Evolutionary conservation across 2,113 vertebrate genomes (phyloP).

Genomic region (Tympanuchus pallidicinctus): DNA sequence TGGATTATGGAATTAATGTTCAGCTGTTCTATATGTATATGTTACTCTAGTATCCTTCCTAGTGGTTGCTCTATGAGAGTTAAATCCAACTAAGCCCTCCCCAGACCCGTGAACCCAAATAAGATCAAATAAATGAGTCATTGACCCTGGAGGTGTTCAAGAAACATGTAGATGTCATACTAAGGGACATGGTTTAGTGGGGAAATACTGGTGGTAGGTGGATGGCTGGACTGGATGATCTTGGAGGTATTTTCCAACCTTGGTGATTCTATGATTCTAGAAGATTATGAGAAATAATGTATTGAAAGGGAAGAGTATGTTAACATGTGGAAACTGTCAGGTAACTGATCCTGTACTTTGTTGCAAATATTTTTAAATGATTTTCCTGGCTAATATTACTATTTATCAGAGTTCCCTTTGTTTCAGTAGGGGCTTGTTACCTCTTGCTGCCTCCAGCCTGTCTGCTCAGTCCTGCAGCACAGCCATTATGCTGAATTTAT

Average conservation of each 20-base stretch:
- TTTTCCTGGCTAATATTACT: not conserved
- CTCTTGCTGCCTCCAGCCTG: constrained; percentile 8
- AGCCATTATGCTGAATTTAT: not conserved
- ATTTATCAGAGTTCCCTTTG: not conserved
- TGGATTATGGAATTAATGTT: not conserved
- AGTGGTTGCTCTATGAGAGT: not conserved
- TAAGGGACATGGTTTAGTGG: too few relatives aligned
- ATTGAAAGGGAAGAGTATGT: not conserved
- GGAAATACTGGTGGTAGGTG: too few relatives aligned
- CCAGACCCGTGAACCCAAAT: not conserved
- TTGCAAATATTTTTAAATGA: not conserved
- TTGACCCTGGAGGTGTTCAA: too few relatives aligned
- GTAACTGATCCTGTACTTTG: not conserved
- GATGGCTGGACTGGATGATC: too few relatives aligned
- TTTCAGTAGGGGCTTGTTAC: not conserved
- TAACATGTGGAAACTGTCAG: not conserved
- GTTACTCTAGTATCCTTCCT: not conserved
- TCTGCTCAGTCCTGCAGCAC: not conserved
- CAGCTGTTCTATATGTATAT: not conserved
- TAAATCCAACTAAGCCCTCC: not conserved
- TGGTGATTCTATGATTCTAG: too few relatives aligned
- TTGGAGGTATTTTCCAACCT: too few relatives aligned
- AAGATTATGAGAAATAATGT: not conserved
- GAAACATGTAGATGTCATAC: too few relatives aligned
- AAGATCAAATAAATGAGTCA: not conserved